Evolutionary conservation across 2,797 vertebrate genomes (phyloP), one percentile per base, ranked within the genome.

Genomic region (Hypotaenidia okinawae): DNA sequence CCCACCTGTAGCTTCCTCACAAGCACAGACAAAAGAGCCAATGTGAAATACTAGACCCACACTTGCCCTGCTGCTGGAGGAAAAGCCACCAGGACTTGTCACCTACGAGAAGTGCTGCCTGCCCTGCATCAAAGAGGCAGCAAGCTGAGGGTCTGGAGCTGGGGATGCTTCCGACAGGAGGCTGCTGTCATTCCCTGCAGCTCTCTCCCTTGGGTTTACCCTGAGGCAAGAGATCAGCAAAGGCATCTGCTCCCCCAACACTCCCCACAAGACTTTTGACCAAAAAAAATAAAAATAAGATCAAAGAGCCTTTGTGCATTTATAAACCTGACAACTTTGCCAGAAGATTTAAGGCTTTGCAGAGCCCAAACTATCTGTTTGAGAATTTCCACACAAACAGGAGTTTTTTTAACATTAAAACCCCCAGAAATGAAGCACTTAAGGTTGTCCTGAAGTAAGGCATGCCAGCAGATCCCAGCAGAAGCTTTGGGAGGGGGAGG

Each of bases 281-380:
- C 39, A 58, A 49, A 19, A 80, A 45, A 77, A 84, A 35, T 35
- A 84, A 76, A 57, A 11, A 3, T 52, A 58, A 6, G 8, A 94
- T 95, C 87, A 95, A 95, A 95, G 80, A 90, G 55, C 74, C 94
- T 96, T 91, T 95, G 80, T 84, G 77, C 83, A 95, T 88, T 91
- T 69, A 75, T 86, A 95, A 92, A 84, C 73, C 83, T 3, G 5
- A 82, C 93, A 86, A 84, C 87, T 93, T 88, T 90, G 59, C 77
- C 49, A 35, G 41, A 73, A 94, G 85, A 93, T 78, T 94, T 87
- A 89, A 90, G 27, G 35, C 80, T 95, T 90, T 95, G 69, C 88
- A 67, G 86, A 92, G 43, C 43, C 74, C 55, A 87, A 96, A 96
- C 82, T 55, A 91, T 55, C 70, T 63, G 94, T 77, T 70, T 76